Base-by-base conservation (phyloP, 2,113 vertebrate species). In the Artemisiospiza belli region DNA sequence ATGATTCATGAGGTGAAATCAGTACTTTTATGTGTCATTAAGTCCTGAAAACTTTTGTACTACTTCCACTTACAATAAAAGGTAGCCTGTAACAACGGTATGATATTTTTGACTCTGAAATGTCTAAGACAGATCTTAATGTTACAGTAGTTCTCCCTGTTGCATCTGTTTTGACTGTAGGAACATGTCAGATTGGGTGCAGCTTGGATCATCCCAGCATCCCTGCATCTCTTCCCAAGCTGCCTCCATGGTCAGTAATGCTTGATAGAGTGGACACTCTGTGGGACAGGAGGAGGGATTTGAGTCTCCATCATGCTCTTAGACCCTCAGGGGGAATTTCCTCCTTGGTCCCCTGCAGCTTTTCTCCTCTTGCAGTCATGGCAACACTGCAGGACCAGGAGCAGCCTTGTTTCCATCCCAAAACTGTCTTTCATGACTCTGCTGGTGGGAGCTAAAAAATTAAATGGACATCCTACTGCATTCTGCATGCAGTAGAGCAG, bases 301-400 rank as follows among this genome's bases (percentile, higher is more conserved):
- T 18, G 63, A 76, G 46, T 28, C 31, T 73, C 15, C n/a, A 27
- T n/a, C 18, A 5, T 51, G 35, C 35, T 31, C 12, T n/a, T 63
- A 17, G 51, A 23, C 10, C 11, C 6, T 10, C 13, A 12, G 66
- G 54, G 37, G 61, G 67, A 83, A 61, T 89, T 83, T 63, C 33
- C 35, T 92, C 19, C 41, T 30, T 87, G 69, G 12, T 84, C 12
- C 25, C n/a, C 41, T 52, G 74, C 49, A 76, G 81, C 49, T 92
- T 87, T 88, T 89, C 24, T 89, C 52, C 35, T 87, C 61, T 67
- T 59, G 91, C 77, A 87, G 87, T 89, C 86, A 87, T 79, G 69
- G 83, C 89, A 94, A 84, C 91, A 75, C 92, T 12, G 7, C 41
- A 84, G 94, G 89, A 64, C 74, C 52, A 61, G 80, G 43, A 69